Conservation (phyloP, 1,140 invertebrate species). For the Drosophila triauraria region DNA sequence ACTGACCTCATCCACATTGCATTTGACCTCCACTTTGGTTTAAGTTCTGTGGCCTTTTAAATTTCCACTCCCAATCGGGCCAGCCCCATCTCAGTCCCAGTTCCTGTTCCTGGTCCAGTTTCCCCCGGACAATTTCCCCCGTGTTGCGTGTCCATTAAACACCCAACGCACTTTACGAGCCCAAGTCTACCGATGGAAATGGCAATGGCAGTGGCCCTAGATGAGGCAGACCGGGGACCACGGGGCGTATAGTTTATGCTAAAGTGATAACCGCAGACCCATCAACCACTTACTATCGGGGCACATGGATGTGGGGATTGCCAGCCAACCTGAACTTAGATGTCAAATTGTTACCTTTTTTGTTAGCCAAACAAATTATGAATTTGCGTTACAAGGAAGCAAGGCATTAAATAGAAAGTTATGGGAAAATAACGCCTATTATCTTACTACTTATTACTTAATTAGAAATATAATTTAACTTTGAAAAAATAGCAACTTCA, state of each 20-base stretch:
- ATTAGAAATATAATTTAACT: too few relatives aligned
- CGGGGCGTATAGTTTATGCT: slow-evolving; percentile 53
- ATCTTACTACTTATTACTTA: too few relatives aligned
- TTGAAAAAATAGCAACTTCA: too few relatives aligned
- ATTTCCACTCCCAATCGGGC: slow-evolving; percentile 23
- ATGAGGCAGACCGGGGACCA: not conserved
- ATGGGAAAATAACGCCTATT: too few relatives aligned
- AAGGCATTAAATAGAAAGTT: too few relatives aligned
- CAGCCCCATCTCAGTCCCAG: too few relatives aligned
- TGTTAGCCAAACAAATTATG: not conserved
- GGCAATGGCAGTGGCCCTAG: not conserved
- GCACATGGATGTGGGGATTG: slow-evolving; percentile 10
- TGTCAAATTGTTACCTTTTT: not conserved
- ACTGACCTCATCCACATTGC: slow-evolving; percentile 3
- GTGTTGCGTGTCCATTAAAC: slow-evolving; percentile 47
- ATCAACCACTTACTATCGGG: slow-evolving; percentile 40
- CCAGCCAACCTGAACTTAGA: not conserved
- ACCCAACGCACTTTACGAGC: slow-evolving; percentile 53
- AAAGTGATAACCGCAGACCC: slow-evolving; percentile 50
- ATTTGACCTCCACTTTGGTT: slow-evolving; percentile 18
- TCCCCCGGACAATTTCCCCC: slow-evolving; percentile 16
- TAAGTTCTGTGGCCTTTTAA: slow-evolving; percentile 23
- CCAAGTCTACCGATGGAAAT: slow-evolving; percentile 11
- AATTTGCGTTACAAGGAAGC: too few relatives aligned
- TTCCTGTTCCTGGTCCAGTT: not conserved